A percentile compares a stretch with the other conserved stretches of the same genome.
Evolutionary conservation across 2,797 vertebrate species (phyloP).

Genomic region (Carduelis carduelis): DNA sequence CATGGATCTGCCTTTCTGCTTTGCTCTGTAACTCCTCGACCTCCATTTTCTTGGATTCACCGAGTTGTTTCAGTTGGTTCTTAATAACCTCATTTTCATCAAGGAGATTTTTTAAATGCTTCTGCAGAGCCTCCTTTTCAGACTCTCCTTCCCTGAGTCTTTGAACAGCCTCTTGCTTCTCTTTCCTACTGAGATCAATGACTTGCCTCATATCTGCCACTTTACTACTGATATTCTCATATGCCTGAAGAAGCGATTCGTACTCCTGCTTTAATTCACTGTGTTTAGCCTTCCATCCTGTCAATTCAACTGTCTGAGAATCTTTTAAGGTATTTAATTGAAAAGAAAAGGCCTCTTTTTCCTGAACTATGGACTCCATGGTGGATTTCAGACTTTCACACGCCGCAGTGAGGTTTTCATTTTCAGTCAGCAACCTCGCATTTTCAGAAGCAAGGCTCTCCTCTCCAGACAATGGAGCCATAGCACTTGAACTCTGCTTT

Average conservation of each 20-base stretch:
- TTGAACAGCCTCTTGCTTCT: conserved; percentile 81
- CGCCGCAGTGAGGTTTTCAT: conserved; percentile 82
- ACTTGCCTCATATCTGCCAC: conserved; percentile 88
- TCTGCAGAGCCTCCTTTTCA: conserved; percentile 72
- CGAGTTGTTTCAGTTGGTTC: conserved; percentile 70
- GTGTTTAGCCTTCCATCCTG: conserved; percentile 86
- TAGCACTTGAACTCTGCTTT: conserved; percentile 26
- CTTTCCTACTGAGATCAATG: conserved; percentile 80
- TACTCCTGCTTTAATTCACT: conserved; percentile 87
- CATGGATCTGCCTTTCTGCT: conserved; percentile 68
- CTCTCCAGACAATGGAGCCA: conserved; percentile 43
- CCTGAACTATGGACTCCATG: conserved; percentile 87
- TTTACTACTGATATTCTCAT: conserved; percentile 87
- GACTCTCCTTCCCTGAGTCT: conserved; percentile 72
- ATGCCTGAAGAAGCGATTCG: conserved; percentile 86
- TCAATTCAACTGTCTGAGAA: conserved; percentile 86
- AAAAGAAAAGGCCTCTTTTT: conserved; percentile 88
- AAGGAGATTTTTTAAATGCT: conserved; percentile 61
- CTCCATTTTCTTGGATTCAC: conserved; percentile 72
- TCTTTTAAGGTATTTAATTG: conserved; percentile 88
- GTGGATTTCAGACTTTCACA: conserved; percentile 89
- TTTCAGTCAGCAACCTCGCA: conserved; percentile 77
- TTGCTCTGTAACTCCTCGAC: conserved; percentile 76
- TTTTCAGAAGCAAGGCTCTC: conserved; percentile 68
- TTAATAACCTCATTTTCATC: conserved; percentile 76